Evolutionary conservation across 1,140 invertebrate species (phyloP).

Genomic region (Drosophila nigromelanica): DNA sequence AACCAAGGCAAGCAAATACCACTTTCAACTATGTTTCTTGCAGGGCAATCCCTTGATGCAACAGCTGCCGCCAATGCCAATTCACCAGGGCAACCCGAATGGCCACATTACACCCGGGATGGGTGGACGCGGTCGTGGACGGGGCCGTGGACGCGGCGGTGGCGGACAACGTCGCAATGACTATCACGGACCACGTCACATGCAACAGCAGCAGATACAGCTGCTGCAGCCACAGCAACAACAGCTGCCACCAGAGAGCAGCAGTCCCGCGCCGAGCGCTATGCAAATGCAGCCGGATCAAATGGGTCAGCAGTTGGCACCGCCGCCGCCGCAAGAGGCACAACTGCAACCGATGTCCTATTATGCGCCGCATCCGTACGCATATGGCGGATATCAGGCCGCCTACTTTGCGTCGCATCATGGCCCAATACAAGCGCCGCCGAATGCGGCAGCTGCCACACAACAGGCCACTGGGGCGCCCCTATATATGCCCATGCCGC

Average conservation of each 20-base stretch:
- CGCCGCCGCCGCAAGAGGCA: slow-evolving; percentile 50
- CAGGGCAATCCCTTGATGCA: slow-evolving; percentile 68
- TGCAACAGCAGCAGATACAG: slow-evolving; percentile 47
- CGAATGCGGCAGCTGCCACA: slow-evolving; percentile 60
- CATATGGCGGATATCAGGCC: slow-evolving; percentile 63
- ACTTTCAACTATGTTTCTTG: not conserved
- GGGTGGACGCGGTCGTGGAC: slow-evolving; percentile 50
- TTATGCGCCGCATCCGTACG: slow-evolving; percentile 62
- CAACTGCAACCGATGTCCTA: slow-evolving; percentile 69
- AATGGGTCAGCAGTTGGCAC: slow-evolving; percentile 52
- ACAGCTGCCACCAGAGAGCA: slow-evolving; percentile 45
- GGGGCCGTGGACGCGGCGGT: slow-evolving; percentile 50
- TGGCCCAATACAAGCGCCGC: slow-evolving; percentile 53
- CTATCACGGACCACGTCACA: slow-evolving; percentile 61
- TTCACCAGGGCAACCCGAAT: slow-evolving; percentile 58
- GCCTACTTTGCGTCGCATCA: slow-evolving; percentile 71
- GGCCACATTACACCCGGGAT: slow-evolving; percentile 45
- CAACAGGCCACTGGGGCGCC: slow-evolving; percentile 72
- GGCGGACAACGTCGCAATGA: slow-evolving; percentile 63
- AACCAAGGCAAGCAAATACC: not conserved
- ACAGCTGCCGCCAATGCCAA: slow-evolving; percentile 49
- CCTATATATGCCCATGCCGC: slow-evolving; percentile 55
- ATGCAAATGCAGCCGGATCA: slow-evolving; percentile 61
- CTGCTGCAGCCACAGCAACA: slow-evolving; percentile 48
- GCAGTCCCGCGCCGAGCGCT: slow-evolving; percentile 42